Base-by-base conservation (phyloP, 2,113 vertebrate genomes). In the Vombatus ursinus region DNA sequence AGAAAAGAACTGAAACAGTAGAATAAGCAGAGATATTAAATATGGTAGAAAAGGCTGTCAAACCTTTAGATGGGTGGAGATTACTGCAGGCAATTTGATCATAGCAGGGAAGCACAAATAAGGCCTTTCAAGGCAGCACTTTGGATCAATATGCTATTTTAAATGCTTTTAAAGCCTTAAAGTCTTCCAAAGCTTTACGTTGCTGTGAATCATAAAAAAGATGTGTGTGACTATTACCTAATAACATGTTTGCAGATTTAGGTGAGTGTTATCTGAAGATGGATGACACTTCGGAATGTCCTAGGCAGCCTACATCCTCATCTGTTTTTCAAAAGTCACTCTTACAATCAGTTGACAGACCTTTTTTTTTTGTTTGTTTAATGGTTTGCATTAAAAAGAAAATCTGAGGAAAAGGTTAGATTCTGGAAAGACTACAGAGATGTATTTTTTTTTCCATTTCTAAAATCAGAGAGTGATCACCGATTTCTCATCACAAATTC, bases 101-200 rank as follows among this genome's bases (percentile, higher is more conserved):
- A n/a, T 96, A 96, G 96, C 94, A 95, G 93, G 92, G 92, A 92
- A 92, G 91, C 90, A 77, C 94, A 97, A 96, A 96, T 94, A 94
- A 96, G 89, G 89, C 31, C 37, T 94, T 95, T 93, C 90, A 90
- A 96, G 93, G 26, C 89, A 93, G 48, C 3, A 0, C 8, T 91
- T 96, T 84, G 91, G 94, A 93, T 95, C 94, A 96, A 97, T 95
- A 95, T 97, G 90, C 90, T 94, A 97, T 96, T 97, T 95, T 89
- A 93, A 97, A 96, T 95, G 92, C 96, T 96, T 97, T 94, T 52
- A 89, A 96, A 95, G 23, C 61, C 16, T 90, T 96, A 95, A 94
- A 96, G 28, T 94, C 26, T 94, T 96, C 49, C 92, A 96, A 96
- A 95, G 47, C 94, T 97, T 96, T 96, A 97, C 94, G 93, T 91